Conservation (phyloP, 2,888 invertebrate genomes). For the Napeogenes sylphis region DNA sequence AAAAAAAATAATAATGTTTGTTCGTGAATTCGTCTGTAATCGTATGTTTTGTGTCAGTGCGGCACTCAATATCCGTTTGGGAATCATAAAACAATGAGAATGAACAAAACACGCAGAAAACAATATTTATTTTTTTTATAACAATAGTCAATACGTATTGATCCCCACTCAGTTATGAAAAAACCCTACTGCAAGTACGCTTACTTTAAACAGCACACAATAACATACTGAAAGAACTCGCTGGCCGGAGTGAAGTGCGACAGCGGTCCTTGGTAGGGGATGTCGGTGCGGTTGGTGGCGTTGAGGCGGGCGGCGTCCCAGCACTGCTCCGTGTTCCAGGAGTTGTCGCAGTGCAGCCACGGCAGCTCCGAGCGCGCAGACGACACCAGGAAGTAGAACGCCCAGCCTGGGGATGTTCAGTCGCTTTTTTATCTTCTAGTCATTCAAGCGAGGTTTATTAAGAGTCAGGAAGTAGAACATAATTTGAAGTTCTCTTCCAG, state of each 20-base stretch:
- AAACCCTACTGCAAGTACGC: background rate
- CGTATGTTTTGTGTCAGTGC: too few species aligned
- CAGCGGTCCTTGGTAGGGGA: slow-evolving; percentile 70
- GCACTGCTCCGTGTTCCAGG: slow-evolving; percentile 87
- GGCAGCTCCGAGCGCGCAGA: slow-evolving; percentile 84
- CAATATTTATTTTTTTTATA: too few species aligned
- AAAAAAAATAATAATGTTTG: too few species aligned
- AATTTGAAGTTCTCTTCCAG: background rate
- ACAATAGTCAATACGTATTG: too few species aligned
- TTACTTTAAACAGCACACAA: background rate
- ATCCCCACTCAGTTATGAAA: too few species aligned
- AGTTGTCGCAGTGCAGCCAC: slow-evolving; percentile 88
- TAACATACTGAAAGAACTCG: slow-evolving; percentile 86
- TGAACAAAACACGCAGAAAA: too few species aligned
- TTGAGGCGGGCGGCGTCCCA: slow-evolving; percentile 72
- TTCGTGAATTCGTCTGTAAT: too few species aligned
- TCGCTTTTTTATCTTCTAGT: too few species aligned
- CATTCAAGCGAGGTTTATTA: background rate
- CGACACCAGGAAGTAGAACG: slow-evolving; percentile 87
- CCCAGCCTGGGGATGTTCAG: slow-evolving; percentile 76
- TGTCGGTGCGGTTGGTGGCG: slow-evolving; percentile 57
- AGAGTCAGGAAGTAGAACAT: background rate
- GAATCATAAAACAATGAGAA: too few species aligned
- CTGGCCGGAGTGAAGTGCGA: slow-evolving; percentile 84
- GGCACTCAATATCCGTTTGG: too few species aligned